Evolutionary conservation across 2,113 vertebrate species (phyloP).

Genomic region (Megaleporinus macrocephalus): DNA sequence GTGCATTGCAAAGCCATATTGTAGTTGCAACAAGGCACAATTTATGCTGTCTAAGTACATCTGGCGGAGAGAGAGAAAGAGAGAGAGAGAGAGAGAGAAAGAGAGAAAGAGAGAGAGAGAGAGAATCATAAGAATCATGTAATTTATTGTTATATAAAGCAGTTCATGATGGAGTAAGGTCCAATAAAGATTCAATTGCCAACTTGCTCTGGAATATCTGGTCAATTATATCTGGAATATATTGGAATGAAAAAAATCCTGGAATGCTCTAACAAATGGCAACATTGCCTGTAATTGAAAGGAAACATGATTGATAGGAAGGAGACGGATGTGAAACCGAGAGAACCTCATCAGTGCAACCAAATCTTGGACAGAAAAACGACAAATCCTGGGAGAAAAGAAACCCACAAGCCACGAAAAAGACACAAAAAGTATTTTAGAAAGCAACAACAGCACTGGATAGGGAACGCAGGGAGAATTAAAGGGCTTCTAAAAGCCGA

Average conservation of each 20-base stretch:
- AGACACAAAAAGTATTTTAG: constrained; percentile 9
- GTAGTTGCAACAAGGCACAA: no score
- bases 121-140: constrained; percentile 40
- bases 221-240: constrained; percentile 26
- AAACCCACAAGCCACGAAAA: constrained; percentile 22
- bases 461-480: neutral
- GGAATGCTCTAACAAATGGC: constrained; percentile 25
- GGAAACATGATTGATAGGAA: constrained; percentile 39
- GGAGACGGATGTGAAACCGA: constrained; percentile 40
- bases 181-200: neutral
- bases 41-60: no score
- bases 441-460: neutral
- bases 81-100: neutral
- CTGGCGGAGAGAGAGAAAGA: neutral
- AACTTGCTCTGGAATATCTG: constrained; percentile 29
- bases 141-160: neutral
- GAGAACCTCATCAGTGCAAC: constrained; percentile 40
- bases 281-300: constrained; percentile 42
- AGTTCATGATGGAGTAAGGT: neutral
- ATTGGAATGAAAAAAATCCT: constrained; percentile 7
- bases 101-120: constrained; percentile 34
- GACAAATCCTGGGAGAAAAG: neutral
- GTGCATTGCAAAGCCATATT: no score
- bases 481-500: constrained; percentile 4
- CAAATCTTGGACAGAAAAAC: constrained; percentile 19